Evolutionary conservation across 2,797 vertebrate genomes (phyloP), one percentile per base, ranked within the genome.

Genomic region (Xenentodon cancila): DNA sequence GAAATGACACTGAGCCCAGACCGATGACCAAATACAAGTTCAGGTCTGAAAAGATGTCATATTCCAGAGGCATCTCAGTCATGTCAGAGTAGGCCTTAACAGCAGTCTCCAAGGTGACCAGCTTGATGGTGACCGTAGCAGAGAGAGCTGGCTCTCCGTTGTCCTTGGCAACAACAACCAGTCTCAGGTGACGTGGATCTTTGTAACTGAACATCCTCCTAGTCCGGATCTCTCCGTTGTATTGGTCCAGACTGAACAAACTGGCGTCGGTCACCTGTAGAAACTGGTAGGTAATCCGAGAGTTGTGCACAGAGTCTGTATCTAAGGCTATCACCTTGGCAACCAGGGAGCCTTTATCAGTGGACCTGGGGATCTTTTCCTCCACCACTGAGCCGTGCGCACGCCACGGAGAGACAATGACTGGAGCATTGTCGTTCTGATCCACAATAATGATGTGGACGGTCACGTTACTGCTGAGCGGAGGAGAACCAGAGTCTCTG

Each of bases 121-220:
- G 64, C 2, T 88, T 89, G 81, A 91, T 89, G 81, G 89, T 91
- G 69, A 91, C 88, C 73, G 88, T 91, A 53, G 89, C 86, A 64
- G 89, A 91, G 51, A 91, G 87, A 56, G 87, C 75, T 4, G 89
- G 89, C 7, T 7, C 4, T 9, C 32, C 32, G 32, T 32, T 32
- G 32, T 91, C 89, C 79, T 87, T 89, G 62, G 88, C 88, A 0
- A 89, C 73, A 52, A 91, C 84, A 61, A 91, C 73, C 0, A 91
- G 68, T 3, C 84, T 56, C 75, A 85, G 90, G 63, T 89, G 79
- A 1, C 84, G 87, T 0, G 82, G 79, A 51, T 92, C 90, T 89
- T 84, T 90, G 85, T 89, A 89, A 48, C 89, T 89, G 82, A 92
- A 92, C 88, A 90, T 89, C 80, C 90, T 90, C 85, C 83, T 89